These are phyloP conservation scores for Tinea pellionella DNA, from an alignment of 2,888 invertebrate genomes.

Conservation along the genomic window DNA sequence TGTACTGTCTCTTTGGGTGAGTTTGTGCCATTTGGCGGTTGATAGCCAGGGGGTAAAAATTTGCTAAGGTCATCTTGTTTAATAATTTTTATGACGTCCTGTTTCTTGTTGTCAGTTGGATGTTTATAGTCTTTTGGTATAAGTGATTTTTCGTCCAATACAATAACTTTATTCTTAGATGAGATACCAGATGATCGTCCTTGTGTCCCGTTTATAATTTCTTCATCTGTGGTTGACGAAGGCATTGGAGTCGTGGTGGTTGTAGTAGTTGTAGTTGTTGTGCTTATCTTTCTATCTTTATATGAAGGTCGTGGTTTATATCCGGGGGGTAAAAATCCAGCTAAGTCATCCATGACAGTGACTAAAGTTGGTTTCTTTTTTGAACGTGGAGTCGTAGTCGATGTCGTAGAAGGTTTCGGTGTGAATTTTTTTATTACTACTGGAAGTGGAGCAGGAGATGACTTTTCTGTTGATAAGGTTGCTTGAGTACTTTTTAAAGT, in stretches of 20 bases:
- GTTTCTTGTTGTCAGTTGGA: slow-evolving; percentile 38
- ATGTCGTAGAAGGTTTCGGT: slow-evolving; percentile 44
- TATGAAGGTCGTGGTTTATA: slow-evolving; percentile 67
- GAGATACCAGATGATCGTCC: slow-evolving; percentile 64
- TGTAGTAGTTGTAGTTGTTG: slow-evolving; percentile 39
- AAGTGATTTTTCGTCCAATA: slow-evolving; percentile 63
- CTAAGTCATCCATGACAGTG: slow-evolving; percentile 70
- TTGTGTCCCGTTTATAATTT: slow-evolving; percentile 48
- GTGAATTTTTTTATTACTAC: slow-evolving; percentile 76
- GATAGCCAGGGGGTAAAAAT: slow-evolving; percentile 76
- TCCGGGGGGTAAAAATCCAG: slow-evolving; percentile 73
- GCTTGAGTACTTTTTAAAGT: slow-evolving; percentile 62
- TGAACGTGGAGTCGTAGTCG: slow-evolving; percentile 51
- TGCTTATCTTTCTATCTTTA: slow-evolving; percentile 66
- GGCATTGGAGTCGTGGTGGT: slow-evolving; percentile 22
- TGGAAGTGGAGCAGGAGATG: slow-evolving; percentile 69
- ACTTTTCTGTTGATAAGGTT: slow-evolving; percentile 59
- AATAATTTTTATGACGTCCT: slow-evolving; percentile 55
- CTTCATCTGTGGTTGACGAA: slow-evolving; percentile 27
- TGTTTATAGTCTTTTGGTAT: slow-evolving; percentile 68
- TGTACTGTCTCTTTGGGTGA: slow-evolving; percentile 36
- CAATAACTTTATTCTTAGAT: slow-evolving; percentile 69
- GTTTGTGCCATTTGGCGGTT: slow-evolving; percentile 43
- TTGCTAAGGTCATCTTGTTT: slow-evolving; percentile 69
- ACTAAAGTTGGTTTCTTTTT: slow-evolving; percentile 53